These are phyloP conservation scores for Chondrilla cf. caribensis DNA, from an alignment of 37 sponge, comb jelly and placozoan genomes.

Conservation along the genomic window DNA sequence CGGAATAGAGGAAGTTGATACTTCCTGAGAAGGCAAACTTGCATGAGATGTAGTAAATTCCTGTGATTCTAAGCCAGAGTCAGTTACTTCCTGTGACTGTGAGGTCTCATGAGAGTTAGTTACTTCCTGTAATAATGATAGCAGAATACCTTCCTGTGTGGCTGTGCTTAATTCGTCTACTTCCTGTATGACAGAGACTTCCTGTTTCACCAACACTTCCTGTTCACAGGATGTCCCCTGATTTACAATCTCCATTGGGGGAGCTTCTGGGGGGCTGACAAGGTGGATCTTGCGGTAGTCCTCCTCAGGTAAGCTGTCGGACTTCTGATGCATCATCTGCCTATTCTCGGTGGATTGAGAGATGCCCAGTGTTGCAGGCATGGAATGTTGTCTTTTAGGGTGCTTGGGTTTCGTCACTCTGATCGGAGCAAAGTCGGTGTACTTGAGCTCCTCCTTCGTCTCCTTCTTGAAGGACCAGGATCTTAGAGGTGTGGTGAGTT, in stretches of 20 bases:
- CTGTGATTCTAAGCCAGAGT: neutral
- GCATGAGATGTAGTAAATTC: neutral
- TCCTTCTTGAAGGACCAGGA: constrained; percentile 22
- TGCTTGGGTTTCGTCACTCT: neutral
- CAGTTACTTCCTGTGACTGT: constrained; percentile 7
- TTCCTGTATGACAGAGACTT: neutral
- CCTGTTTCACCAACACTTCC: neutral
- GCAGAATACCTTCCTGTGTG: neutral
- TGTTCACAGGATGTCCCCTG: no score
- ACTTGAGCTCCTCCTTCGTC: constrained; percentile 3
- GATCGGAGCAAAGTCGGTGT: constrained; percentile 4
- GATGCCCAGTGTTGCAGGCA: no score
- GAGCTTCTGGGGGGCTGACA: no score
- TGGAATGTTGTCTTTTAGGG: neutral
- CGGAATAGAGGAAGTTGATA: neutral
- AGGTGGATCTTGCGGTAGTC: no score
- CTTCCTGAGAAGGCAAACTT: neutral
- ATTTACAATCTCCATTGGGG: no score
- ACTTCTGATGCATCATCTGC: neutral
- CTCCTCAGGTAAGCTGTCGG: neutral
- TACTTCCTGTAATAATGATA: neutral
- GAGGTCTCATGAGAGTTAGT: neutral
- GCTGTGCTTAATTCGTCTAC: neutral
- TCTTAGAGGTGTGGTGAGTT: constrained; percentile 6
- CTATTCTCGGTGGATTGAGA: neutral